Percentiles rank a stretch among this genome's conserved stretches.
Conservation (phyloP, 2,888 invertebrate species). For the Phyllotreta striolata region DNA sequence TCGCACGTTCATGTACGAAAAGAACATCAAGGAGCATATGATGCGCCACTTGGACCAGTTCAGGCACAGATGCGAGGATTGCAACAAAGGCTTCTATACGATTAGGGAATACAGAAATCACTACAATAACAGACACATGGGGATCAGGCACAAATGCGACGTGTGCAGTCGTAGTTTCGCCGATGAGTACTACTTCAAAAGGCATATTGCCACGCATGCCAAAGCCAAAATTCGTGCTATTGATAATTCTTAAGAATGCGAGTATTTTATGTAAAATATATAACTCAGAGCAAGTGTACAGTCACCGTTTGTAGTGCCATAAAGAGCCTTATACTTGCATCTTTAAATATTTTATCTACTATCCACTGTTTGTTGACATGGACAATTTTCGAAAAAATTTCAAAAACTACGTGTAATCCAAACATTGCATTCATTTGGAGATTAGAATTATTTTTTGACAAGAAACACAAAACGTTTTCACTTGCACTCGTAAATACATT, state of each 20-base stretch:
- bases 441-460: too few relatives aligned
- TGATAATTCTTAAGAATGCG: slow-evolving; percentile 25
- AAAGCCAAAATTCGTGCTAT: slow-evolving; percentile 38
- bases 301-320: neutral
- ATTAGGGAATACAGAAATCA: slow-evolving; percentile 60
- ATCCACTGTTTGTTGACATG: too few relatives aligned
- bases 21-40: slow-evolving; percentile 61
- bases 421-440: too few relatives aligned
- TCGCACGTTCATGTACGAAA: slow-evolving; percentile 60
- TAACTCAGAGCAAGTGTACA: neutral
- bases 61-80: slow-evolving; percentile 59
- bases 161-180: slow-evolving; percentile 59
- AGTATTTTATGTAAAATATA: slow-evolving; percentile 24
- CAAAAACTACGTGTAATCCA: too few relatives aligned
- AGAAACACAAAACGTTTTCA: too few relatives aligned
- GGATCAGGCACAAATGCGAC: slow-evolving; percentile 58
- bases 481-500: too few relatives aligned
- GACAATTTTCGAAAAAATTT: too few relatives aligned
- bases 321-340: too few relatives aligned
- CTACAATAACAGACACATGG: slow-evolving; percentile 60
- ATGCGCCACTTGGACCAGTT: slow-evolving; percentile 60
- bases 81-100: slow-evolving; percentile 61
- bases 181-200: slow-evolving; percentile 59
- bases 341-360: too few relatives aligned
- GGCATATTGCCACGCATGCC: slow-evolving; percentile 58